Conservation (phyloP, 2,113 vertebrate species). For the Syngnathus scovelli region DNA sequence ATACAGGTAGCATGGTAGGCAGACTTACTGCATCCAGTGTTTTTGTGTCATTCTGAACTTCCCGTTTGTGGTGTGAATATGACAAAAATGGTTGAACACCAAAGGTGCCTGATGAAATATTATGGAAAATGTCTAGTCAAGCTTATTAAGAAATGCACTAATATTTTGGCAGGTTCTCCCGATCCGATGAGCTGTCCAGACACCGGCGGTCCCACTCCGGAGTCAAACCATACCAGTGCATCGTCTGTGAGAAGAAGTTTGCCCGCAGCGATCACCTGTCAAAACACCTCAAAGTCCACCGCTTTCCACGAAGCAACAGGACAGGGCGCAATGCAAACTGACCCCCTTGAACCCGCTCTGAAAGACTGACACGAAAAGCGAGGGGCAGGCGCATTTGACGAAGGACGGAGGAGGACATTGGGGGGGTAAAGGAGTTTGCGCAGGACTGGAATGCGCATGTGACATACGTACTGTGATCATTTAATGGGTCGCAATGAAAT, state of each 20-base stretch:
- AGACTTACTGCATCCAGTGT: background rate
- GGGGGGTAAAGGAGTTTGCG: constrained; percentile 31
- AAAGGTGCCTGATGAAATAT: background rate
- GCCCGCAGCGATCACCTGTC: constrained; percentile 98
- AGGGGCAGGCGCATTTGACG: constrained; percentile 16
- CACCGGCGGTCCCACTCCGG: constrained; percentile 95
- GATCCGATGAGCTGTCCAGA: constrained; percentile 92
- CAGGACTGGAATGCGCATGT: constrained; percentile 41
- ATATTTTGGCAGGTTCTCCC: constrained; percentile 80
- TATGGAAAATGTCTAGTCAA: background rate
- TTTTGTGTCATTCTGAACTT: too few relatives aligned
- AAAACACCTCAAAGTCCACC: constrained; percentile 98
- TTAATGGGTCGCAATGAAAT: constrained; percentile 74
- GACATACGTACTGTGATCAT: constrained; percentile 79
- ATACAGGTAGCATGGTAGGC: too few relatives aligned
- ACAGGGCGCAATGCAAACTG: constrained; percentile 83
- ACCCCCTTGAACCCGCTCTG: constrained; percentile 52
- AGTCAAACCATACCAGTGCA: constrained; percentile 96
- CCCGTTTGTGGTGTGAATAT: background rate
- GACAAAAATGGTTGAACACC: background rate
- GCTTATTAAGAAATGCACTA: background rate
- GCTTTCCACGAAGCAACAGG: constrained; percentile 92
- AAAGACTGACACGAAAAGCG: constrained; percentile 31
- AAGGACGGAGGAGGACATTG: constrained; percentile 15
- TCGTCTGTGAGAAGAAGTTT: constrained; percentile 96